Base-by-base conservation (phyloP, 2,888 invertebrate genomes). In the Thecophora atra region DNA sequence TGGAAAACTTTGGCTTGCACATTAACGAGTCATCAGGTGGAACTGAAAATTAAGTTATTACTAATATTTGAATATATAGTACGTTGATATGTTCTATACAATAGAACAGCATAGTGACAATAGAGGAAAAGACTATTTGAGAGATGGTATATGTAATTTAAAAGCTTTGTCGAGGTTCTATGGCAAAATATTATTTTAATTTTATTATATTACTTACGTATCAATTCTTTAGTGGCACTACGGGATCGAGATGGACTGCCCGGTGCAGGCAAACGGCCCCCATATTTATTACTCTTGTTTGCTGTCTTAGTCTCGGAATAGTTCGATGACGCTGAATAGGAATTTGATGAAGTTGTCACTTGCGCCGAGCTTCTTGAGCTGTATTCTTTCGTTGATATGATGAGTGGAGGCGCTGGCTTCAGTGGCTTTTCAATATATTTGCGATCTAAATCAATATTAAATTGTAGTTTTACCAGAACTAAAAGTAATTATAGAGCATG, bases 211-310 rank as follows among this genome's bases (percentile, higher is more conserved):
- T 47, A 47, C 47, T 73, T 82, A 83, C 83, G 89, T 91, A 91
- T 88, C 77, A 97, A 88, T 88, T 97, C 96, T 88, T 96, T 96
- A 2, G 96, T 97, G 44, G 95, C 91, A 84, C 94, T 96, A 79
- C 96, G 91, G 42, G 96, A 96, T 85, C 96, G 89, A 2, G 94
- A 94, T 1, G 95, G 94, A 72, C 94, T 91, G 78, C 94, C 94
- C 0, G 93, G 92, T 79, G 94, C 76, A 92, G 88, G 86, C 89
- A 91, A 76, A 70, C 92, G 79, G n/a, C 78, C 76, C 51, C 80
- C 93, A 83, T 93, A 93, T 80, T 91, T 69, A 24, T 69, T 91
- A 82, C 90, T 91, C 78, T 87, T 88, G 26, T 86, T 87, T 74
- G 84, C 87, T 13, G 78, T 77, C 77, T 75, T 79, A 78, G 77